Percentiles rank a stretch among this genome's conserved stretches.
These are phyloP conservation scores for Catocala nupta DNA, from an alignment of 2,888 invertebrate genomes.

Conservation along the genomic window DNA sequence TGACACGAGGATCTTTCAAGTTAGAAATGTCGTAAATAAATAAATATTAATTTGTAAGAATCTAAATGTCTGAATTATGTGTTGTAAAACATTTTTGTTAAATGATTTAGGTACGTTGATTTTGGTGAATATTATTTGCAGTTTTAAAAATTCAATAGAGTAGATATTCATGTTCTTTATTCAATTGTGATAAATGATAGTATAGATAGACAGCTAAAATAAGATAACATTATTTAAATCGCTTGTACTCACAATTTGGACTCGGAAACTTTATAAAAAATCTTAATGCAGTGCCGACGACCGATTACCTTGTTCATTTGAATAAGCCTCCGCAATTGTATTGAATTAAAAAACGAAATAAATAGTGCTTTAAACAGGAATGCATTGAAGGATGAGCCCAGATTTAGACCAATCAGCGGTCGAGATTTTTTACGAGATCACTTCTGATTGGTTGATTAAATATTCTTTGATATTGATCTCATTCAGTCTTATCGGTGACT, in stretches of 20 bases:
- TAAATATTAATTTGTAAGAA: background rate
- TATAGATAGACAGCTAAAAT: too few species aligned
- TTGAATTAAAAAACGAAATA: conserved; percentile 56
- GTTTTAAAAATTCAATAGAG: too few species aligned
- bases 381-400: conserved; percentile 47
- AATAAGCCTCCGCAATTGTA: conserved; percentile 71
- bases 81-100: too few species aligned
- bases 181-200: too few species aligned
- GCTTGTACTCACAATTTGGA: conserved; percentile 48
- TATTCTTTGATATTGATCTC: conserved; percentile 29
- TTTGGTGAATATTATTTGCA: too few species aligned
- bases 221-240: conserved; percentile 10
- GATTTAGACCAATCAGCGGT: conserved; percentile 44
- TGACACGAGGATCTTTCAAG: too few species aligned
- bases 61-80: too few species aligned
- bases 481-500: conserved; percentile 36
- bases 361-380: conserved; percentile 38
- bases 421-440: conserved; percentile 21
- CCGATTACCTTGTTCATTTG: conserved; percentile 72
- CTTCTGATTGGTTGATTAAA: conserved; percentile 39
- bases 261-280: conserved; percentile 50
- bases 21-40: conserved; percentile 1
- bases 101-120: background rate
- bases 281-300: conserved; percentile 67
- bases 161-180: too few species aligned